phyloP scores from a whole-genome alignment of 92 coral and sea anemone genomes.

The Anthopleura xanthogrammica region DNA sequence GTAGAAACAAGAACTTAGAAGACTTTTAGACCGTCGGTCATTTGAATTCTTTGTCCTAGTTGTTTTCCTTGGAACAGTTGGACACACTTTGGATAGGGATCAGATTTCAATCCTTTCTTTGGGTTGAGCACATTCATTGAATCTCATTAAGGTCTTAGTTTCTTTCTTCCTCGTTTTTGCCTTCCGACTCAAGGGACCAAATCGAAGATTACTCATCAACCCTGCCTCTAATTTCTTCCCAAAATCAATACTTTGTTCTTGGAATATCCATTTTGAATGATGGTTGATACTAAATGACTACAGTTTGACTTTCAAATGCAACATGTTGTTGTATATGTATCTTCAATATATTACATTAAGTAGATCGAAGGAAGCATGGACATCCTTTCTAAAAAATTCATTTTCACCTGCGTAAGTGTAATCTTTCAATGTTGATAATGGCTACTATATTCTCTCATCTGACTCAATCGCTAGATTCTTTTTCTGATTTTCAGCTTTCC shows the following conservation, averaged over 20 bases:
- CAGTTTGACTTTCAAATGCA: constrained; percentile 6
- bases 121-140: not conserved
- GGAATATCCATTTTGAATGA: constrained; percentile 1
- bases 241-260: constrained; percentile 7
- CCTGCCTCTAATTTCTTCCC: constrained; percentile 3
- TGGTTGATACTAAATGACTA: constrained; percentile 10
- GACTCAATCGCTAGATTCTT: not conserved
- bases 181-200: not conserved
- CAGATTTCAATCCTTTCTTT: constrained; percentile 17
- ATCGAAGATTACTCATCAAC: not conserved
- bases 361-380: constrained; percentile 32
- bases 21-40: constrained; percentile 5
- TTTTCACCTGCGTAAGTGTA: constrained; percentile 31
- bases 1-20: constrained; percentile 9
- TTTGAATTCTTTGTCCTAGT: constrained; percentile 25
- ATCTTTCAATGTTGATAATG: constrained; percentile 11
- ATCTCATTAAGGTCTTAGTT: not conserved
- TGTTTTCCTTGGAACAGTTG: constrained; percentile 25
- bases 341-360: constrained; percentile 18
- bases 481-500: not conserved
- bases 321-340: constrained; percentile 14
- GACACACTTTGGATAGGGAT: constrained; percentile 12
- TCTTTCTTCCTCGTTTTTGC: not conserved
- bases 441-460: not conserved
- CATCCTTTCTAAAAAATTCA: constrained; percentile 12